These are phyloP conservation scores for Drosophila nigromelanica DNA, from an alignment of 1,140 invertebrate species.

Conservation along the genomic window DNA sequence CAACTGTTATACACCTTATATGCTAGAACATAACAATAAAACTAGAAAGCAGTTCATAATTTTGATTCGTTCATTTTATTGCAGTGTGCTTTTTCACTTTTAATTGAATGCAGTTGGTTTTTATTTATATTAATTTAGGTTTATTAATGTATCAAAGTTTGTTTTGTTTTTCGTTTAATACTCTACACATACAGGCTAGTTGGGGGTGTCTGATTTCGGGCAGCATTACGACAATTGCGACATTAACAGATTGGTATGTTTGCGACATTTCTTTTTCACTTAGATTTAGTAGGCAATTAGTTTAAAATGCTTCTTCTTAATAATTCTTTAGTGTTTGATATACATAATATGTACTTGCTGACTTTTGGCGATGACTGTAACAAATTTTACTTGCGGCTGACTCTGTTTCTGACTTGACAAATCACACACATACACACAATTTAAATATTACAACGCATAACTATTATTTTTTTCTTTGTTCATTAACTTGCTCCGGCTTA, in stretches of 20 bases:
- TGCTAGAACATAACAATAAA: conserved; percentile 25
- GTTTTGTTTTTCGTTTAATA: conserved; percentile 54
- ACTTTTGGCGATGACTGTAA: conserved; percentile 54
- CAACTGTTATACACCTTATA: conserved; percentile 1
- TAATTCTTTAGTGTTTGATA: conserved; percentile 43
- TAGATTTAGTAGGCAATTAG: conserved; percentile 37
- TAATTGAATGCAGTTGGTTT: conserved; percentile 50
- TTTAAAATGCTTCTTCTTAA: conserved; percentile 52
- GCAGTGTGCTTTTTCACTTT: conserved; percentile 53
- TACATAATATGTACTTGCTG: conserved; percentile 42
- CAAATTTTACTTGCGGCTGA: conserved; percentile 46
- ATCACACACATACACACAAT: conserved; percentile 46
- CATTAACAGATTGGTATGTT: conserved; percentile 51
- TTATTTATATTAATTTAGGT: not conserved
- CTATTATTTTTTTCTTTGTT: conserved; percentile 68
- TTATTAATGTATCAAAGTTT: conserved; percentile 71
- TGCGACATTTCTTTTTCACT: conserved; percentile 38
- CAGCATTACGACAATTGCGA: conserved; percentile 62
- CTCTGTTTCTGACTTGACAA: conserved; percentile 50
- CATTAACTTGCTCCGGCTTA: conserved; percentile 74
- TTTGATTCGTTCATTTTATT: conserved; percentile 55
- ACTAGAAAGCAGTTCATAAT: conserved; percentile 11
- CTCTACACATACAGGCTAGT: conserved; percentile 69
- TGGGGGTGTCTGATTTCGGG: conserved; percentile 40
- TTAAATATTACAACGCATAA: conserved; percentile 65